These are phyloP conservation scores for Caenorhabditis virilis DNA, from an alignment of 2,888 invertebrate genomes.

Conservation along the genomic window DNA sequence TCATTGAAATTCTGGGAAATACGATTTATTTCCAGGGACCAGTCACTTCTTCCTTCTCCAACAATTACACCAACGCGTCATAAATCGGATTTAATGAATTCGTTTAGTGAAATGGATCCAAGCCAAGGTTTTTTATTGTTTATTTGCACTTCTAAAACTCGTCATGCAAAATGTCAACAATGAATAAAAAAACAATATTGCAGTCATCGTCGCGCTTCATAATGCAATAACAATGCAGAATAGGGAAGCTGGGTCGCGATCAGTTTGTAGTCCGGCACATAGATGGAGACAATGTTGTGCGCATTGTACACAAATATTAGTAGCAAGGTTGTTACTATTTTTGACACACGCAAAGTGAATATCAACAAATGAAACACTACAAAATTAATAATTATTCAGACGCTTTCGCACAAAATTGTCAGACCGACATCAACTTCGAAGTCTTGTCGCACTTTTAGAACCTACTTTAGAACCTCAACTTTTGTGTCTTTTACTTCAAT, in stretches of 20 bases:
- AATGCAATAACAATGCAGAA: slow-evolving; percentile 76
- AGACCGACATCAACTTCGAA: slow-evolving; percentile 74
- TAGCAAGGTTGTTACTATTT: slow-evolving; percentile 74
- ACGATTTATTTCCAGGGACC: slow-evolving; percentile 22
- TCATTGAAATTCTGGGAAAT: background rate
- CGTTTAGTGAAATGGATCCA: slow-evolving; percentile 64
- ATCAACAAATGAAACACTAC: background rate
- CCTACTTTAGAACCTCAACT: slow-evolving; percentile 77
- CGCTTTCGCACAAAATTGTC: slow-evolving; percentile 73
- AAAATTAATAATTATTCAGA: slow-evolving; percentile 50
- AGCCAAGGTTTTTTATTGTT: slow-evolving; percentile 45
- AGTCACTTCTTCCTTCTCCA: slow-evolving; percentile 48
- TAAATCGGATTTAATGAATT: slow-evolving; percentile 56
- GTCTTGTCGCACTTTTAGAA: slow-evolving; percentile 74
- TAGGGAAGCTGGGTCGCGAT: slow-evolving; percentile 74
- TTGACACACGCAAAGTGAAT: slow-evolving; percentile 72
- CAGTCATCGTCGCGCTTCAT: slow-evolving; percentile 74
- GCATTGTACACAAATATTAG: slow-evolving; percentile 54
- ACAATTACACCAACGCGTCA: slow-evolving; percentile 47
- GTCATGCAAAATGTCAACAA: background rate
- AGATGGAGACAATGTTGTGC: slow-evolving; percentile 71
- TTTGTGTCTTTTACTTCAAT: slow-evolving; percentile 75
- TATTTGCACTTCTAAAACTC: background rate
- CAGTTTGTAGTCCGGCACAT: slow-evolving; percentile 75
- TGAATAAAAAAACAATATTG: no score